A percentile compares a stretch with the other conserved stretches of the same genome.
Conservation (phyloP, 2,888 invertebrate species). For the Catocala nupta region DNA sequence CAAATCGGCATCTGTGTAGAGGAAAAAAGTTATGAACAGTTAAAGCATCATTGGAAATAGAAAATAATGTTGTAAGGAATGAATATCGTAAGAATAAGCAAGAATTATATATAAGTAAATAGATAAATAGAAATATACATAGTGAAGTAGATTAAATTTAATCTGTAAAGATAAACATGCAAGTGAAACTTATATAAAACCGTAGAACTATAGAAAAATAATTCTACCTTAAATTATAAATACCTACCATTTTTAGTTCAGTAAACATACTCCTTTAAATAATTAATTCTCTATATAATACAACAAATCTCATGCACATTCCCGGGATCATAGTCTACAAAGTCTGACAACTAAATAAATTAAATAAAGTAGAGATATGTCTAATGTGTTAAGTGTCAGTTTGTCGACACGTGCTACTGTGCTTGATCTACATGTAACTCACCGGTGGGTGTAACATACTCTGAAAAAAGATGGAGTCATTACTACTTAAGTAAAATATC, state of each 20-base stretch:
- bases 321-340: constrained; percentile 14
- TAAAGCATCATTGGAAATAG: background rate
- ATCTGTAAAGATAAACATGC: constrained; percentile 15
- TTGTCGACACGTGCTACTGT: constrained; percentile 66
- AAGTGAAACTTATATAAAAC: constrained; percentile 1
- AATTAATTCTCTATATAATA: too few relatives aligned
- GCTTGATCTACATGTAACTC: constrained; percentile 78
- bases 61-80: background rate
- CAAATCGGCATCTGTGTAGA: too few relatives aligned
- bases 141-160: background rate
- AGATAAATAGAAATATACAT: too few relatives aligned
- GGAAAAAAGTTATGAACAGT: background rate
- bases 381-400: constrained; percentile 45
- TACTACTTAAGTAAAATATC: constrained; percentile 76
- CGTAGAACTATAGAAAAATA: background rate
- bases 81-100: background rate
- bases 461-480: constrained; percentile 87
- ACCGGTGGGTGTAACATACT: constrained; percentile 87
- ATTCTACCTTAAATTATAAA: background rate
- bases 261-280: too few relatives aligned
- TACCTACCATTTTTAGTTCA: too few relatives aligned
- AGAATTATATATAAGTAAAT: too few relatives aligned
- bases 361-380: constrained; percentile 23
- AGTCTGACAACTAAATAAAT: constrained; percentile 29
- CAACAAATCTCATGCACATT: constrained; percentile 24